phyloP scores from a whole-genome alignment of 1,140 invertebrate species.

The Antheraea pernyi region DNA sequence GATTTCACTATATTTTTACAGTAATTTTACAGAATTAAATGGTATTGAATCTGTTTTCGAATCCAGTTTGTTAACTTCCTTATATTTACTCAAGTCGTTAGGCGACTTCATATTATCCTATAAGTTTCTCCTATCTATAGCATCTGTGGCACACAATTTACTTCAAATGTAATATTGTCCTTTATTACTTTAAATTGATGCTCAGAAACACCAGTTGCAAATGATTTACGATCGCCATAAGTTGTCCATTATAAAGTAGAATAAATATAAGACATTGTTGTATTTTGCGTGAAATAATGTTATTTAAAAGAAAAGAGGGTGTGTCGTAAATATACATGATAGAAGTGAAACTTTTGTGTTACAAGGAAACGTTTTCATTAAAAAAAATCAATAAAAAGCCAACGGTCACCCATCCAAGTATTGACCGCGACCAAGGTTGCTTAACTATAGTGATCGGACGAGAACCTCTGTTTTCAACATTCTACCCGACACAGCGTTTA shows the following conservation, averaged over 20 bases:
- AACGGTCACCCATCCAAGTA: too few species aligned
- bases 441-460: too few species aligned
- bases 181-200: conserved; percentile 44
- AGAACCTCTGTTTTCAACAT: too few species aligned
- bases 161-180: conserved; percentile 37
- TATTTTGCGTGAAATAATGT: too few species aligned
- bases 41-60: neutral
- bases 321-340: too few species aligned
- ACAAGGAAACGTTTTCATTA: too few species aligned
- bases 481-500: too few species aligned
- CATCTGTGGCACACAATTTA: conserved; percentile 27
- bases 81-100: neutral
- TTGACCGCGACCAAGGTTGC: too few species aligned
- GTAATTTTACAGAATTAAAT: neutral
- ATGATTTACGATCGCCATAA: conserved; percentile 30
- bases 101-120: neutral
- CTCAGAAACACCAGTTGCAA: conserved; percentile 36
- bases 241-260: neutral
- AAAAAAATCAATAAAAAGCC: too few species aligned
- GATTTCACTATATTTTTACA: neutral
- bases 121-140: conserved; percentile 20
- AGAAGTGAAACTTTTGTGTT: too few species aligned
- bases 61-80: neutral
- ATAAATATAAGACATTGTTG: neutral
- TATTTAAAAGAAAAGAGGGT: too few species aligned